Base-by-base conservation (phyloP, 2,113 vertebrate species). In the Nibea albiflora region DNA sequence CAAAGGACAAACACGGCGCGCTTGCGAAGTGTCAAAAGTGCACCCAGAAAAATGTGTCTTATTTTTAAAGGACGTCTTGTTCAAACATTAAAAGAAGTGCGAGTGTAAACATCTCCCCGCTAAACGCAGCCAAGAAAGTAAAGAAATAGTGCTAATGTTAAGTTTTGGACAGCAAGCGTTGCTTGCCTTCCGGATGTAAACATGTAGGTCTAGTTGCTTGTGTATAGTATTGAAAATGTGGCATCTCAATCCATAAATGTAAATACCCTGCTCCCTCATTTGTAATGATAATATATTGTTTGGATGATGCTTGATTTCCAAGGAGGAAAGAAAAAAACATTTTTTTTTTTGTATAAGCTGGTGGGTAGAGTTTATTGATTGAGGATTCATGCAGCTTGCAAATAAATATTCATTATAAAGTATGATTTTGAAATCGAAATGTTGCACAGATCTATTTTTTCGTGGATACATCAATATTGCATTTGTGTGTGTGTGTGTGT, bases 331-430 rank as follows among this genome's bases (percentile, higher is more conserved):
- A 26, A 77, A 88, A 75, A 77, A 77, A 54, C 68, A 39, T 39
- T 50, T 47, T 76, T 90, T n/a, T 85, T 90, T 85, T 91, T 85
- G 83, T 87, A 80, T 76, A 89, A 86, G 76, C 89, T 91, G 78
- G 90, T 95, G 92, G 93, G 94, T 92, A 93, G 92, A 93, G 82
- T 81, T 53, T 94, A 95, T 95, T 90, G 95, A 96, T 94, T 91
- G 84, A 82, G 66, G 88, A 92, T 92, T 88, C 88, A 84, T 89
- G 80, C 75, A 77, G 86, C 85, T 91, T 76, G 76, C 80, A 84
- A 88, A 95, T 95, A 95, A 91, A 94, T 94, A 94, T 95, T 94
- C 89, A 94, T 94, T 73, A 84, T 73, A 39, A 90, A 94, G 89
- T 90, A 86, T 90, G 87, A 94, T 94, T 93, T 91, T 76, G 54